Evolutionary conservation across 2,888 invertebrate genomes (phyloP), one percentile per base, ranked within the genome.

Genomic region (Chloroclystis v-ata): DNA sequence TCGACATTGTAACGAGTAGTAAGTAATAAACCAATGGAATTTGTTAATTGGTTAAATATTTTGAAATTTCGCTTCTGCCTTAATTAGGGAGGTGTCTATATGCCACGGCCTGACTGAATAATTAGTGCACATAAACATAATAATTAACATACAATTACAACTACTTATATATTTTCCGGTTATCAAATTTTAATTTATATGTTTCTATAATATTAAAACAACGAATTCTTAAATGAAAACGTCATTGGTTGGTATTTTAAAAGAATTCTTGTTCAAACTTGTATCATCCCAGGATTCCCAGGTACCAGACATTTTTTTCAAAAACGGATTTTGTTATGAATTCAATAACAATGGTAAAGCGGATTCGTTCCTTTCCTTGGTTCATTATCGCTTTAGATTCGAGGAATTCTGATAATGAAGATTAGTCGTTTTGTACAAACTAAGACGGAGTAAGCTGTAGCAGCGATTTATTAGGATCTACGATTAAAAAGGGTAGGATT

Each of bases 201-300:
- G n/a, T n/a, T n/a, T n/a, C n/a, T n/a, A n/a, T n/a, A n/a, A n/a
- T n/a, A n/a, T n/a, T n/a, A n/a, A n/a, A n/a, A n/a, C n/a, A n/a
- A n/a, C 26, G 5, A 20, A 20, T 4, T 20, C 20, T 2, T 33
- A 16, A 16, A 5, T 40, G 37, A 47, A 28, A 45, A 25, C 35
- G 42, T 20, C 45, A 42, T 24, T 35, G 28, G 35, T 32, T 11
- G 32, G 37, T 42, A 42, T 32, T 33, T 35, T 29, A 9, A 6
- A 25, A 43, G 33, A 11, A 37, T 46, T 49, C 52, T 50, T 52
- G 54, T 57, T 35, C 29, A 30, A 30, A 57, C 54, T 38, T 50
- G 54, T 52, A 52, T 43, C 40, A 43, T 43, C 28, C 37, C 24
- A 50, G 53, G 54, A n/a, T n/a, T n/a, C n/a, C n/a, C n/a, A n/a